Conservation (phyloP, 2,113 vertebrate species). For the Scopus umbretta region DNA sequence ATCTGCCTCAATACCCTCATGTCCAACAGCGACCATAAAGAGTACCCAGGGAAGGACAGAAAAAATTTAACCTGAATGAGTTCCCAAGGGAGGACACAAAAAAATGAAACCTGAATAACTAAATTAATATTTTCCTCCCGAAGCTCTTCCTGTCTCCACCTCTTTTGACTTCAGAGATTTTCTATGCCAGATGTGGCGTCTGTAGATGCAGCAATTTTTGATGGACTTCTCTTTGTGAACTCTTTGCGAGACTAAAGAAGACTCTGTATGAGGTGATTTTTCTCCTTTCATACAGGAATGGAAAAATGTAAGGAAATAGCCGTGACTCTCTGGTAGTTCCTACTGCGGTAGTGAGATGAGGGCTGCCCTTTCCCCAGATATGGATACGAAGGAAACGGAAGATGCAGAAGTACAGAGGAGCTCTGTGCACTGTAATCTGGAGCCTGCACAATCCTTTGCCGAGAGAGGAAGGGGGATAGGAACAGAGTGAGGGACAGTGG, state of each 20-base stretch:
- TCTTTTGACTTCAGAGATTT: background rate
- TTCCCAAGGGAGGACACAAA: too few relatives aligned
- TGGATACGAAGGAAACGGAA: background rate
- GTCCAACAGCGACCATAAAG: background rate
- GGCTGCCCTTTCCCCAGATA: background rate
- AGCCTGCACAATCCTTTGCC: background rate
- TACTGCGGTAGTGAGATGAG: accelerated
- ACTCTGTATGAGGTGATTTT: background rate
- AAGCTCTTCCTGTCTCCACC: background rate
- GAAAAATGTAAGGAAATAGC: background rate
- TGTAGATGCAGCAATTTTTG: background rate
- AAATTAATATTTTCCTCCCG: background rate
- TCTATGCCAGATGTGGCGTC: accelerated
- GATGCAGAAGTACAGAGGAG: background rate
- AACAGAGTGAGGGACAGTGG: background rate
- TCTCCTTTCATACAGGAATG: background rate
- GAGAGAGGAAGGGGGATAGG: background rate
- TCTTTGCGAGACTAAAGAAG: background rate
- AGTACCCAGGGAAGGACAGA: background rate
- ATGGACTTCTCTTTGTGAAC: background rate
- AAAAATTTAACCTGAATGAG: background rate
- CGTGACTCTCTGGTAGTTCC: background rate
- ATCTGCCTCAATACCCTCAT: background rate
- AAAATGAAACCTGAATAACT: background rate
- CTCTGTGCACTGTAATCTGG: background rate